Evolutionary conservation across 2,113 vertebrate genomes (phyloP).

Genomic region (Thinocorus orbignyianus): DNA sequence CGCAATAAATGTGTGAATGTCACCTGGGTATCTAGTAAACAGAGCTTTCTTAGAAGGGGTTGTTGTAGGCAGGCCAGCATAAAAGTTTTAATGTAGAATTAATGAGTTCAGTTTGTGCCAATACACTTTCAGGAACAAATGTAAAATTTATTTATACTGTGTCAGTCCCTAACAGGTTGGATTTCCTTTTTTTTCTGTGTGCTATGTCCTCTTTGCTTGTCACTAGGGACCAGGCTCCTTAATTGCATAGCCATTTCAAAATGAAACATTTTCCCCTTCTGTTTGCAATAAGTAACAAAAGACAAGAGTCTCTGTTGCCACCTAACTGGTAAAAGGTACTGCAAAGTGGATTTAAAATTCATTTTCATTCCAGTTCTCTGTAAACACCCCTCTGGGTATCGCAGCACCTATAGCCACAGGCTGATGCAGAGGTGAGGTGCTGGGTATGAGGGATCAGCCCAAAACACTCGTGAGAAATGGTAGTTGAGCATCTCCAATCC

Average conservation of each 20-base stretch:
- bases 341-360: background rate
- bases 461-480: background rate
- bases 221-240: background rate
- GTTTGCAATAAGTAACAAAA: background rate
- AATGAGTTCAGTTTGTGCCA: background rate
- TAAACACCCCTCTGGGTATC: accelerated
- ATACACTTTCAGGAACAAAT: slow-evolving; percentile 1
- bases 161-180: background rate
- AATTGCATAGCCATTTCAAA: background rate
- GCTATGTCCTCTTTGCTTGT: background rate
- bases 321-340: background rate
- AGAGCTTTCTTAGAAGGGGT: background rate
- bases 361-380: background rate
- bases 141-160: background rate
- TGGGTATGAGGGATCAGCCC: background rate
- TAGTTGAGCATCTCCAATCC: background rate
- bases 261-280: background rate
- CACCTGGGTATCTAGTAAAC: background rate
- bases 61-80: background rate
- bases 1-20: background rate
- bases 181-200: background rate
- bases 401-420: background rate
- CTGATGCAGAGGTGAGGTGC: background rate
- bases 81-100: slow-evolving; percentile 33
- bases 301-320: background rate